Base-by-base conservation (phyloP, 2,888 invertebrate species). In the Strigamia crassipes region DNA sequence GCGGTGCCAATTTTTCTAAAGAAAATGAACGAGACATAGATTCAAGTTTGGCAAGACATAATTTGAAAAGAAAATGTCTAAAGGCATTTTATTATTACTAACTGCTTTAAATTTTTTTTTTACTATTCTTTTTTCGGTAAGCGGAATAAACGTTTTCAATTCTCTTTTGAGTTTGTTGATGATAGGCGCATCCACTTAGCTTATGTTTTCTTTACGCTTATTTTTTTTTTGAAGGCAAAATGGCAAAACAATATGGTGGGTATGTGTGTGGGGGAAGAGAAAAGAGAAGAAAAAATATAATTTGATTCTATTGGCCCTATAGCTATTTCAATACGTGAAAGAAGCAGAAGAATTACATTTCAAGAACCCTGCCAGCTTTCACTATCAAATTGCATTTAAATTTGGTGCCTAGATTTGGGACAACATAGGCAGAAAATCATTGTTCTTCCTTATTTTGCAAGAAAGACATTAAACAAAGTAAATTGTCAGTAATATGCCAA, bases 301-400 rank as follows among this genome's bases (percentile, higher is more conserved):
- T 73, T 73, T 73, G 27, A 73, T 73, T 73, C 27, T 31, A 73
- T 73, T 73, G 73, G 73, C 73, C 73, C 73, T 15, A 18, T 31
- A 73, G 73, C 73, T 5, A 73, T 73, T 73, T 31, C 73, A 31
- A 73, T 73, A 27, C 15, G 73, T 51, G 46, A 12, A 46, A 46
- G 46, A 18, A 73, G 27, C 23, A n/a, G 73, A 27, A 73, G 73
- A 23, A 73, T 73, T 73, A 73, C 15, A 51, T 31, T 73, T 31
- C 9, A 18, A 73, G 31, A 73, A 13, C 15, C 73, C 73, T 73
- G 73, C 4, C 73, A 27, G 73, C 73, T 27, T 73, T 73, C 23
- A 66, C 27, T 73, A 31, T 73, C 73, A 73, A 73, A 73, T 73
- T 73, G 73, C 73, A 73, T 73, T 73, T 73, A 73, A 73, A 73